Evolutionary conservation across 2,113 vertebrate genomes (phyloP), one percentile per base, ranked within the genome.

Genomic region (Bungarus multicinctus): DNA sequence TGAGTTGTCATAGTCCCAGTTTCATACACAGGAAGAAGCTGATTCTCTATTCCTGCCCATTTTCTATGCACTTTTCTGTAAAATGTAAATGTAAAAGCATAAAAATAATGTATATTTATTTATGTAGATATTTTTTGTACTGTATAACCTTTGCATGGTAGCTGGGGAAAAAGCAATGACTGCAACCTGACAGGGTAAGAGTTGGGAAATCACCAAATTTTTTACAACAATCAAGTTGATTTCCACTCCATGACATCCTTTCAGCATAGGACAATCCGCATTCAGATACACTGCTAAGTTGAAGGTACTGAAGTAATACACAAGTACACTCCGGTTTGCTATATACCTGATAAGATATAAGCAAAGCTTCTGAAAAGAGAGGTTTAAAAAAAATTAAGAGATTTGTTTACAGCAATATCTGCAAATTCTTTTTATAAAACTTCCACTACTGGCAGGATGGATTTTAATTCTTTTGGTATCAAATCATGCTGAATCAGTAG

Each of bases 401-500:
- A 92, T 22, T 34, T 81, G 11, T 54, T 93, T 86, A 45, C 85
- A 85, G 60, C 18, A 47, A 20, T 27, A 18, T 55, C 54, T 55
- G 8, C 39, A 92, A 91, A 27, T 8, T 23, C 30, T 55, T 18
- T 89, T 53, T 25, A 50, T 45, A 39, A 45, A 14, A 23, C 27
- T 30, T 53, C 43, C 30, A 92, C 25, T 43, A 5, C 3, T 39
- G 20, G 89, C 50, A 91, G 92, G 45, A 57, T 81, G 47, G 30
- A 27, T 92, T 47, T 93, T 45, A 12, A 9, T 95, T 90, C 74
- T 92, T 69, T 23, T n/a, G 85, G 43, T 30, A n/a, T 88, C 4
- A 45, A 39, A 52, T 88, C 85, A 86, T 91, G 91, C 11, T 22
- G 43, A 4, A 74, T 20, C 5, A 5, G 43, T 0, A 0, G n/a